These are phyloP conservation scores for Cheilosia scutellata DNA, from an alignment of 2,888 invertebrate genomes.

Conservation along the genomic window DNA sequence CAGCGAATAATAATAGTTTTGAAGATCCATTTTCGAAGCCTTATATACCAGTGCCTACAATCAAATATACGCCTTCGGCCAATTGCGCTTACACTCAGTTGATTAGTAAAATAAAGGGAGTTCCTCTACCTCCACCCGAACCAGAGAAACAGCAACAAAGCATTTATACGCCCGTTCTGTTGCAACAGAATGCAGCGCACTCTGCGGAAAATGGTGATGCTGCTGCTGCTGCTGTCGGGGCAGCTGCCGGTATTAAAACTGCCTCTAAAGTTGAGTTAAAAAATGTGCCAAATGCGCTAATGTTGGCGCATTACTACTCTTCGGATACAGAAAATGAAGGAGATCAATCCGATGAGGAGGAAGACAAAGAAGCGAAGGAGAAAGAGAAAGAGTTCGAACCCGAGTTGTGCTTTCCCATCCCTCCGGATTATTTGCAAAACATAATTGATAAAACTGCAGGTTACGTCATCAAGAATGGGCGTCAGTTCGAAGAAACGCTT, in stretches of 20 bases:
- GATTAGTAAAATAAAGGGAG: slow-evolving; percentile 93
- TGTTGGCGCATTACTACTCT: slow-evolving; percentile 86
- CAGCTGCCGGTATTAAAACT: slow-evolving; percentile 6
- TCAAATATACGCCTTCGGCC: slow-evolving; percentile 92
- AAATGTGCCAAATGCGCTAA: slow-evolving; percentile 83
- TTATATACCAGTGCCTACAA: slow-evolving; percentile 85
- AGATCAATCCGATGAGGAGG: slow-evolving; percentile 81
- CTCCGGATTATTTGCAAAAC: slow-evolving; percentile 92
- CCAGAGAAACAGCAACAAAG: slow-evolving; percentile 63
- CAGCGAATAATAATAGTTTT: slow-evolving; percentile 33
- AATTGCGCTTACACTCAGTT: slow-evolving; percentile 95
- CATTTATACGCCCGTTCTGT: slow-evolving; percentile 81
- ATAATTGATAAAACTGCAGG: slow-evolving; percentile 98
- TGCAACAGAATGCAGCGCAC: slow-evolving; percentile 82
- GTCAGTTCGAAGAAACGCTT: slow-evolving; percentile 95
- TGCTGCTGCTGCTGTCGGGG: background rate
- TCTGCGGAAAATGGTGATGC: slow-evolving; percentile 71
- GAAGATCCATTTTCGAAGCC: slow-evolving; percentile 76
- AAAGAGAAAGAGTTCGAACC: slow-evolving; percentile 68
- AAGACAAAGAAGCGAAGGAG: slow-evolving; percentile 9
- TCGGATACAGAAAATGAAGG: slow-evolving; percentile 84
- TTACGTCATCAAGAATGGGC: slow-evolving; percentile 97
- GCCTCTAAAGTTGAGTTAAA: slow-evolving; percentile 81
- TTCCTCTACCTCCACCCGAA: slow-evolving; percentile 81
- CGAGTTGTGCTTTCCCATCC: slow-evolving; percentile 85